Evolutionary conservation across 1,140 invertebrate species (phyloP).

Genomic region (Drosophila insularis): DNA sequence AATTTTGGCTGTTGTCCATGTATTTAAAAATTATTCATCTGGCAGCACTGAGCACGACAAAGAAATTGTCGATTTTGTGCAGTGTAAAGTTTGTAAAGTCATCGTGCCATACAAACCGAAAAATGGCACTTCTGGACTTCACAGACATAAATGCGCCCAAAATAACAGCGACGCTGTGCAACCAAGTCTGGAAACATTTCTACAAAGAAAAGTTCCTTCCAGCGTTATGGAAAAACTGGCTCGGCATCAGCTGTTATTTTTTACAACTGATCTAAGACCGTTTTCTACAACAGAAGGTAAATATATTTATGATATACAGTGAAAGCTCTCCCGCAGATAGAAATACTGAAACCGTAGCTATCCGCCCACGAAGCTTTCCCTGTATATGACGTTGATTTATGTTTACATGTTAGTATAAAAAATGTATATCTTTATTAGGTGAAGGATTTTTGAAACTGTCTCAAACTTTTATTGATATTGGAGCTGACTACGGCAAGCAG

Average conservation of each 20-base stretch:
- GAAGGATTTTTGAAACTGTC: slow-evolving; percentile 18
- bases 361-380: not conserved
- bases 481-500: slow-evolving; percentile 14
- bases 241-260: slow-evolving; percentile 12
- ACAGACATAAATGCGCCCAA: slow-evolving; percentile 15
- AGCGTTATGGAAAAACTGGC: slow-evolving; percentile 1
- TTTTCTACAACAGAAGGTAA: slow-evolving; percentile 19
- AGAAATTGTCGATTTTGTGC: slow-evolving; percentile 16
- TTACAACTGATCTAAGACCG: slow-evolving; percentile 13
- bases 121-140: slow-evolving; percentile 20
- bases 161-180: not conserved
- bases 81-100: slow-evolving; percentile 6
- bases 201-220: not conserved
- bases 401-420: slow-evolving; percentile 14
- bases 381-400: slow-evolving; percentile 7
- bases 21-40: no score
- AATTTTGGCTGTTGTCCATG: no score
- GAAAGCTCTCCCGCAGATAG: slow-evolving; percentile 1
- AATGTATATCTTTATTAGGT: slow-evolving; percentile 15
- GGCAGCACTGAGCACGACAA: not conserved
- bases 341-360: not conserved
- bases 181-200: not conserved
- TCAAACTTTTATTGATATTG: slow-evolving; percentile 9
- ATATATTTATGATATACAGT: slow-evolving; percentile 6
- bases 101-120: slow-evolving; percentile 7